phyloP scores from a whole-genome alignment of 1,140 invertebrate genomes.

The Anastrepha ludens region DNA sequence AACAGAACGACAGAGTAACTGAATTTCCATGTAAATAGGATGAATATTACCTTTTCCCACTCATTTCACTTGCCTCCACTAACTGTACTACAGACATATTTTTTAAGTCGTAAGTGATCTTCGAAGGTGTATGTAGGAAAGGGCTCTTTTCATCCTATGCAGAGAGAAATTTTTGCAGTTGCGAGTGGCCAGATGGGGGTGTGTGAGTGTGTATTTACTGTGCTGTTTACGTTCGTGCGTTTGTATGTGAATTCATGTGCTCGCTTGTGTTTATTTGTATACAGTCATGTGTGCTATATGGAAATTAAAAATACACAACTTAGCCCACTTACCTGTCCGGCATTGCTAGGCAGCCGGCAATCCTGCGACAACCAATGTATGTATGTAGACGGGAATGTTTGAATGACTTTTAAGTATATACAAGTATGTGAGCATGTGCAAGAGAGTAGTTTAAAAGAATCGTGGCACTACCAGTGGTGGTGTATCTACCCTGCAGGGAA shows the following conservation, averaged over 20 bases:
- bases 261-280: not conserved
- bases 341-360: not conserved
- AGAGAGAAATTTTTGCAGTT: not conserved
- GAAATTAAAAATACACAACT: slow-evolving; percentile 42
- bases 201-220: not conserved
- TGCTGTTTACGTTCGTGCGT: not conserved
- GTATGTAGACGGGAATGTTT: not conserved
- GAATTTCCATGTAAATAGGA: slow-evolving; percentile 4
- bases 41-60: not conserved
- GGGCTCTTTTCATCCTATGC: no score
- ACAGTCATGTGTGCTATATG: not conserved
- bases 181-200: not conserved
- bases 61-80: not conserved
- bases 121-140: no score
- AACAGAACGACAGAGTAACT: not conserved
- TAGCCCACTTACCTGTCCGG: slow-evolving; percentile 36
- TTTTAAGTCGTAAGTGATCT: not conserved
- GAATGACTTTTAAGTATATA: not conserved
- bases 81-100: not conserved
- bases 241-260: not conserved
- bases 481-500: no score
- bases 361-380: not conserved
- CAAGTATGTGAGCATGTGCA: not conserved
- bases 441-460: not conserved
- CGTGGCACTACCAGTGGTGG: no score